A percentile compares a stretch with the other conserved stretches of the same genome.
Conservation (phyloP, 2,113 vertebrate species). For the Hyaena hyaena region DNA sequence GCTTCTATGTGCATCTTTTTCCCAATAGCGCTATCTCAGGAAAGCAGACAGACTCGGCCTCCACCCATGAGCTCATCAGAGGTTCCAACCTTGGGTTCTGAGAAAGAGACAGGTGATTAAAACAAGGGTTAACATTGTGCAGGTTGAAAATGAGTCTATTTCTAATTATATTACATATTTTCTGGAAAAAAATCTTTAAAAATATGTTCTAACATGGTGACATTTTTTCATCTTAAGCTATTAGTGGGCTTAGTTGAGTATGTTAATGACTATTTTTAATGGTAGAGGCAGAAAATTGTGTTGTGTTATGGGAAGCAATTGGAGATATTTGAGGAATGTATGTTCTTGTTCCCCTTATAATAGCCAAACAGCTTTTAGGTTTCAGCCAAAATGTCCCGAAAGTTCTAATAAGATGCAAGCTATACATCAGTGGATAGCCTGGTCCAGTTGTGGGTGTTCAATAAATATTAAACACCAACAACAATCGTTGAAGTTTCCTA, state of each 20-base stretch:
- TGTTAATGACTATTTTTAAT: conserved; percentile 38
- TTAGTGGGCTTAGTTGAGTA: not conserved
- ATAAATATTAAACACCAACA: conserved; percentile 61
- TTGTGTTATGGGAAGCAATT: conserved; percentile 29
- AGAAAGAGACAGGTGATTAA: not conserved
- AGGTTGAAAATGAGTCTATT: conserved; percentile 4
- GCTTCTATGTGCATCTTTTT: not conserved
- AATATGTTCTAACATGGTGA: not conserved
- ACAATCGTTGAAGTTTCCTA: conserved; percentile 25
- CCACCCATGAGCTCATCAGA: not conserved
- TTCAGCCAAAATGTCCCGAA: conserved; percentile 24
- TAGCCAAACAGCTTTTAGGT: conserved; percentile 33
- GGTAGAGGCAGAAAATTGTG: conserved; percentile 30
- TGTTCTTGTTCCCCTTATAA: conserved; percentile 20
- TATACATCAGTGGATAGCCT: not conserved
- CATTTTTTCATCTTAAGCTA: not conserved
- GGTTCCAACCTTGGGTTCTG: not conserved
- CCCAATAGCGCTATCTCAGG: not conserved
- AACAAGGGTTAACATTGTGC: not conserved
- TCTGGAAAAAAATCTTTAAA: not conserved
- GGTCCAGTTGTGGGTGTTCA: conserved; percentile 15
- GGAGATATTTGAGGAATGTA: conserved; percentile 69
- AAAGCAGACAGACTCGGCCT: not conserved
- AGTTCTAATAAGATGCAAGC: conserved; percentile 44
- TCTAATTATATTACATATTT: not conserved